Conservation (phyloP, 2,888 invertebrate genomes). For the Microchrysa polita region DNA sequence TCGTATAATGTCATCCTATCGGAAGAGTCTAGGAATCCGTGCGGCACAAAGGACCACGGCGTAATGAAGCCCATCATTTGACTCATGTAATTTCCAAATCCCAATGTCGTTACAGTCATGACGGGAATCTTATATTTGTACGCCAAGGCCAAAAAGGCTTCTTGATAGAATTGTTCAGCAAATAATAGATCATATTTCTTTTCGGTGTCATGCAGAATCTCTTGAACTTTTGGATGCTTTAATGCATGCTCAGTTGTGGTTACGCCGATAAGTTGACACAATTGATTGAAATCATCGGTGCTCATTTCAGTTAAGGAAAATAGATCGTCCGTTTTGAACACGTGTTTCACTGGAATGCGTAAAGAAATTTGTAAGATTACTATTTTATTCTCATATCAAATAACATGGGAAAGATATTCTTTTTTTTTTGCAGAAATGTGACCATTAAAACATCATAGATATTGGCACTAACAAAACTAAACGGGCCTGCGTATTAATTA, state of each 20-base stretch:
- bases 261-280: slow-evolving; percentile 58
- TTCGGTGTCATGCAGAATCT: slow-evolving; percentile 58
- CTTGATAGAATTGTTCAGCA: slow-evolving; percentile 64
- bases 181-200: slow-evolving; percentile 64
- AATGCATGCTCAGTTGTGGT: slow-evolving; percentile 60
- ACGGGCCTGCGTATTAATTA: too few relatives aligned
- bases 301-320: slow-evolving; percentile 58
- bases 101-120: slow-evolving; percentile 63
- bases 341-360: slow-evolving; percentile 55
- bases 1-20: slow-evolving; percentile 67
- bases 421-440: too few relatives aligned
- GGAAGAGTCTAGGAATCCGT: slow-evolving; percentile 63
- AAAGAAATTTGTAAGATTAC: too few relatives aligned
- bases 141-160: slow-evolving; percentile 63
- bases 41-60: slow-evolving; percentile 66
- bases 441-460: background rate
- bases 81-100: slow-evolving; percentile 64
- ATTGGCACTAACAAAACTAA: too few relatives aligned
- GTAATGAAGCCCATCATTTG: slow-evolving; percentile 65
- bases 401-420: background rate
- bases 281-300: slow-evolving; percentile 55
- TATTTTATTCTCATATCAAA: too few relatives aligned
- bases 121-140: slow-evolving; percentile 63
- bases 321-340: slow-evolving; percentile 56
- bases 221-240: slow-evolving; percentile 57